Percentiles rank a stretch among this genome's conserved stretches.
phyloP scores from a whole-genome alignment of 2,888 invertebrate genomes.

The Ormyrus rosae region DNA sequence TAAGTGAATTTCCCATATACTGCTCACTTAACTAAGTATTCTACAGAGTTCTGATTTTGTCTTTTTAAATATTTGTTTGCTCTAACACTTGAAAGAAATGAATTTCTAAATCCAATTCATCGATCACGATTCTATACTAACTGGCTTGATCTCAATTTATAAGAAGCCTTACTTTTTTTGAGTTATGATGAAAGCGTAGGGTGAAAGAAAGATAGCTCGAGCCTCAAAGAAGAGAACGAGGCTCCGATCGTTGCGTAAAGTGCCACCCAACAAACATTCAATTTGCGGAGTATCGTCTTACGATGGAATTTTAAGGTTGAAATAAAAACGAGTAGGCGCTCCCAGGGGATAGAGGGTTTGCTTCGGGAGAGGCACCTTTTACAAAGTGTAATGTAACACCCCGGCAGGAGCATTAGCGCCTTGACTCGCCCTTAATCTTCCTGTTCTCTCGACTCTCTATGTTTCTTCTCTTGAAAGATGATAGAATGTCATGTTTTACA shows the following conservation, averaged over 20 bases:
- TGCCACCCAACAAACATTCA: conserved; percentile 68
- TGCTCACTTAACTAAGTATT: too few species aligned
- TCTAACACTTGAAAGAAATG: too few species aligned
- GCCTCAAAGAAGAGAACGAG: neutral
- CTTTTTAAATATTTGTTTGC: too few species aligned
- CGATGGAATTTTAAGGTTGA: conserved; percentile 66
- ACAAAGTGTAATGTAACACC: conserved; percentile 51
- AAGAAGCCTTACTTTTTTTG: too few species aligned
- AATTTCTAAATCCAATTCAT: too few species aligned
- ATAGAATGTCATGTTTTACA: conserved; percentile 54
- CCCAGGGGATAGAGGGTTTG: conserved; percentile 26
- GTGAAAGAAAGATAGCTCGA: too few species aligned
- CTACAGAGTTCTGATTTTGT: too few species aligned
- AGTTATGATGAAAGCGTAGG: too few species aligned
- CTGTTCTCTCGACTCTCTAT: conserved; percentile 6
- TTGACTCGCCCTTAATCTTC: conserved; percentile 53
- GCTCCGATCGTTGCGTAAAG: conserved; percentile 56
- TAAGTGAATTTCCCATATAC: neutral
- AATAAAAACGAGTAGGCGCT: conserved; percentile 46
- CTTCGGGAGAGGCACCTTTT: conserved; percentile 16
- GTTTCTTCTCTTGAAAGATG: conserved; percentile 40
- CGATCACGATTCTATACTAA: too few species aligned
- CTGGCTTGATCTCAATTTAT: too few species aligned
- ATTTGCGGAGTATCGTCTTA: conserved; percentile 70
- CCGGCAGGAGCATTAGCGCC: conserved; percentile 48